Percentiles rank a stretch among this genome's conserved stretches.
Conservation (phyloP, 2,113 vertebrate species). For the Natator depressus region DNA sequence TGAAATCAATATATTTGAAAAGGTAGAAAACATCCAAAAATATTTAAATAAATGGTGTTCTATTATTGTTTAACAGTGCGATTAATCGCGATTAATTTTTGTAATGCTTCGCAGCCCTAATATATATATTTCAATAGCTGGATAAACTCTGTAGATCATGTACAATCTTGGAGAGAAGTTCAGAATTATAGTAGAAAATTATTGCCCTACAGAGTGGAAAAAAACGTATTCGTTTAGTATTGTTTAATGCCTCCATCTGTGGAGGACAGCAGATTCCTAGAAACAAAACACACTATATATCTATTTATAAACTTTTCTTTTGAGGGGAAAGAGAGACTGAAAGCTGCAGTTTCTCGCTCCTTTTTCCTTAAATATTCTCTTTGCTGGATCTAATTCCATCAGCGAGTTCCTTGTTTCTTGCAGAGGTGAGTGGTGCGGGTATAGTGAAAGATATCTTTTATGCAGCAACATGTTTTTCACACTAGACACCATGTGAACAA, state of each 20-base stretch:
- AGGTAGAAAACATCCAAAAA: too few relatives aligned
- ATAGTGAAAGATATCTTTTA: neutral
- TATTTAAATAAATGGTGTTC: too few relatives aligned
- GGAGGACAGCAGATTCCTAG: neutral
- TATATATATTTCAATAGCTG: neutral
- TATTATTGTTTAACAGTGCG: too few relatives aligned
- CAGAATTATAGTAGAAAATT: neutral
- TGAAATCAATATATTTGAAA: too few relatives aligned
- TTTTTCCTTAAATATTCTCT: neutral
- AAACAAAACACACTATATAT: neutral
- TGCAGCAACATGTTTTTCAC: neutral
- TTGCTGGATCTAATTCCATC: neutral
- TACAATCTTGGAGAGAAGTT: neutral
- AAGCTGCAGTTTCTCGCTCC: neutral
- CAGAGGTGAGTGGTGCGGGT: neutral
- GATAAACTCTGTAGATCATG: neutral
- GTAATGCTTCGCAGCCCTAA: neutral
- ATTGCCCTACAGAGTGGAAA: neutral
- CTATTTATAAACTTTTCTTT: rapidly evolving
- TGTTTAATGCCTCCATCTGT: neutral
- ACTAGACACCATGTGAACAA: neutral
- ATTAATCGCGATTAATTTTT: too few relatives aligned
- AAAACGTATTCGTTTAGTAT: neutral
- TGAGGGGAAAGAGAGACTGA: neutral
- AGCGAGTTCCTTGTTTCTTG: neutral